Percentiles rank a stretch among this genome's conserved stretches.
phyloP scores from a whole-genome alignment of 2,797 vertebrate species.

The Spheniscus humboldti region DNA sequence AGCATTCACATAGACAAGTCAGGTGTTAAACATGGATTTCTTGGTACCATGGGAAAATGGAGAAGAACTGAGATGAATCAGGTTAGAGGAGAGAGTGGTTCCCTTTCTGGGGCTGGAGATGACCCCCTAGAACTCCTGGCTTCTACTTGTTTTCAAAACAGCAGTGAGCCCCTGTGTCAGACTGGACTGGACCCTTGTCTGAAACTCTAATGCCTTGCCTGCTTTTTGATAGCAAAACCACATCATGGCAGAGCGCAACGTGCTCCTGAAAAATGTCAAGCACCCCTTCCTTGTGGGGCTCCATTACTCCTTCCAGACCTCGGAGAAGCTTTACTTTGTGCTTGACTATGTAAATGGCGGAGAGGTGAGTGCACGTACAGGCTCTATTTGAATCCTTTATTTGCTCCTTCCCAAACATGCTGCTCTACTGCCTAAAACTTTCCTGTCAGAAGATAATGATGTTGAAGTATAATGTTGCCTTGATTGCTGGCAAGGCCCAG shows the following conservation, averaged over 20 bases:
- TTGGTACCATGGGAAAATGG: not conserved
- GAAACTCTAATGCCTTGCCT: not conserved
- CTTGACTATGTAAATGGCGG: conserved; percentile 97
- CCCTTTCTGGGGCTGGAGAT: not conserved
- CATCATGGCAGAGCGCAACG: conserved; percentile 96
- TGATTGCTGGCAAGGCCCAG: not conserved
- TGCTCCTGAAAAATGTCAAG: conserved; percentile 92
- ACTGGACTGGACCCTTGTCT: not conserved
- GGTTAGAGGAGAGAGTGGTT: not conserved
- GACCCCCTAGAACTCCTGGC: accelerated
- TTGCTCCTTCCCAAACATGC: not conserved
- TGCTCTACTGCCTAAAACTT: not conserved
- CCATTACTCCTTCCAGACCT: conserved; percentile 95
- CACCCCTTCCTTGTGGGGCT: conserved; percentile 95
- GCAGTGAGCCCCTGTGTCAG: not conserved
- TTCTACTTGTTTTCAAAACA: not conserved
- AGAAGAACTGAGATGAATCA: not conserved
- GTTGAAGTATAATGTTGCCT: not conserved
- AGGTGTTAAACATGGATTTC: not conserved
- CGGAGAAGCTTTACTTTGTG: conserved; percentile 97
- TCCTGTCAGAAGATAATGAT: not conserved
- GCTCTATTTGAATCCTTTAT: not conserved
- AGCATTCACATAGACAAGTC: not conserved
- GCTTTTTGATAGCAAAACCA: conserved; percentile 86
- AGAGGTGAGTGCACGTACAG: conserved; percentile 78